Conservation (phyloP, 2,113 vertebrate genomes). For the Scophthalmus maximus region DNA sequence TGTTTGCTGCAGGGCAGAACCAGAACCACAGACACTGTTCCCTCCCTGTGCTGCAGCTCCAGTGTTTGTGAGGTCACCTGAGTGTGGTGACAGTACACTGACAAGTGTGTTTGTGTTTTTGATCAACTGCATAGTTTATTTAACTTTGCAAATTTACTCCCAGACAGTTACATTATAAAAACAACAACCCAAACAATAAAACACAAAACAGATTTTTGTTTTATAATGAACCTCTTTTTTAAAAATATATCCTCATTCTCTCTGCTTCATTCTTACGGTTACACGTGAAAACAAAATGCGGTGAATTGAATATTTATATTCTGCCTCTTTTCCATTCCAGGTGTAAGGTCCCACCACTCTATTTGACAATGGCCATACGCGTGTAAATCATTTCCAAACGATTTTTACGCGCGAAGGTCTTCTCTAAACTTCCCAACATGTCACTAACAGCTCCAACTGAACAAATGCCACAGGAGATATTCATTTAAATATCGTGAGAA, state of each 20-base stretch:
- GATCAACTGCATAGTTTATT: too few species aligned
- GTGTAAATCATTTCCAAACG: background rate
- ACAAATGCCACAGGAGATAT: background rate
- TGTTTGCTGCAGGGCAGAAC: conserved; percentile 50
- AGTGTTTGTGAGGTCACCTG: conserved; percentile 13
- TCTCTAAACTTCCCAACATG: background rate
- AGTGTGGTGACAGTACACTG: too few species aligned
- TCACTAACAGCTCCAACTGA: background rate
- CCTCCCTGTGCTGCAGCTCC: background rate
- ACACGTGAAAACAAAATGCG: background rate
- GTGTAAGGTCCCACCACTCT: background rate
- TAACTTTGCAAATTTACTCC: too few species aligned
- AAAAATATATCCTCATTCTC: background rate
- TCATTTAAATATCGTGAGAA: background rate
- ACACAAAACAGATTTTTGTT: too few species aligned
- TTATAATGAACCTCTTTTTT: too few species aligned
- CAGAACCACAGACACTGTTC: conserved; percentile 2
- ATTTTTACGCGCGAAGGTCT: background rate
- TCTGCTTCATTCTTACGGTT: background rate
- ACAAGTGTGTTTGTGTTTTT: too few species aligned
- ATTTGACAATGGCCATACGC: background rate
- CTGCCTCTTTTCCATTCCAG: background rate
- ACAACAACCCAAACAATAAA: too few species aligned
- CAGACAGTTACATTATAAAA: too few species aligned
- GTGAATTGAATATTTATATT: background rate